Base-by-base conservation (phyloP, 2,113 vertebrate species). In the Canis aureus region DNA sequence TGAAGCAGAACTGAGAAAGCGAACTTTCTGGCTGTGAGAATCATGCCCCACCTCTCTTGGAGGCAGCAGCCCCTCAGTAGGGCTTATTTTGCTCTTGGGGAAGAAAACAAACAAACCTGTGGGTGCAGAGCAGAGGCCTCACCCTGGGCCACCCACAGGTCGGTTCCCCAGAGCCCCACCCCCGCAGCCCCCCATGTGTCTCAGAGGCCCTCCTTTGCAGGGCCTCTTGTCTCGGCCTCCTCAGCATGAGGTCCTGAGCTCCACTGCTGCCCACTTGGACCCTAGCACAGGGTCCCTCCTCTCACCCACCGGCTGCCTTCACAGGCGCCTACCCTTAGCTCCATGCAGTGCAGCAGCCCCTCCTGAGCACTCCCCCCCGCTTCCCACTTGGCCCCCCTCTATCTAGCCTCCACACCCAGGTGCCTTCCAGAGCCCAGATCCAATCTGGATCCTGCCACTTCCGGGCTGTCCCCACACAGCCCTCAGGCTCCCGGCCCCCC, bases 1-100 rank as follows among this genome's bases (percentile, higher is more conserved):
- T 13, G 32, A 13, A 15, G 74, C 76, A 16, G 43, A 11, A 22
- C 2, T 57, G 64, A n/a, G 67, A 53, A 79, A 29, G 71, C 9
- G 64, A 8, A 7, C 22, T 16, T 32, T 53, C 59, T 78, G 1
- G 0, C n/a, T 38, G 0, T 3, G 32, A 8, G 78, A 43, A 10
- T 5, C 49, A 0, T 0, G 20, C 12, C 3, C 0, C 0, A 17
- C 66, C 49, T 35, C 2, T 32, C 60, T 22, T 27, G 20, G 25
- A 71, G 16, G 66, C 32, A 17, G 32, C 13, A 12, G 12, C 5
- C 1, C 20, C 27, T 13, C 55, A 11, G 62, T 0, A 62, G 69
- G n/a, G 0, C 55, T 19, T 11, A 57, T 10, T 55, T 83, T 2
- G 2, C 13, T 27, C 22, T 49, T 22, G 94, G 73, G 38, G 35